Base-by-base conservation (phyloP, 2,888 invertebrate species). In the Lypha dubia region DNA sequence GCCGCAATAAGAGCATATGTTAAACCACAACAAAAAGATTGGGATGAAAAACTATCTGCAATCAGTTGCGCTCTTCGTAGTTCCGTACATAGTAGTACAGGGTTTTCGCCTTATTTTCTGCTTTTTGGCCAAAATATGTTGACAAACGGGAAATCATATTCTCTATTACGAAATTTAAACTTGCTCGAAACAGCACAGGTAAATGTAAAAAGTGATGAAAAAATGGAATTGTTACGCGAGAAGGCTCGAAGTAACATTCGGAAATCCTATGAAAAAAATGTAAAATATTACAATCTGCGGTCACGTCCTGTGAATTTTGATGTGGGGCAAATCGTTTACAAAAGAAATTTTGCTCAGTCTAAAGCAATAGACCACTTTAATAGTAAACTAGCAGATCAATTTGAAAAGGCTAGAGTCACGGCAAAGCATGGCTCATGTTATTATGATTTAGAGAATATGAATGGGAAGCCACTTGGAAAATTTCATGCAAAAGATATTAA, bases 241-340 rank as follows among this genome's bases (percentile, higher is more conserved):
- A 58, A 32, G 17, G 32, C 58, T 28, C 13, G 13, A 58, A 24
- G n/a, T 7, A 58, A 58, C n/a, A 28, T 35, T 15, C 28, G 32
- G 1, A 58, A 58, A 32, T 35, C 58, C 0, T 58, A 58, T 32
- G 58, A 58, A 0, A 32, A 32, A 8, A 65, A 44, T 58, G 51
- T 53, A 0, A 76, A 65, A 65, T 20, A 49, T 5, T 65, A 65
- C 20, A 41, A 56, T 41, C 28, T 73, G 0, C 73, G 44, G 2
- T 58, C 58, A 20, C 60, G 56, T 3, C 51, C 56, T 38, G 17
- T 44, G 0, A 44, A 11, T 24, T 60, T 44, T 60, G 24, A 35
- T 0, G 44, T 60, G 0, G 74, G 49, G 0, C 62, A 74, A 17
- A 62, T 74, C 13, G 74, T 60, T 13, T 62, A 17, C 32, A 28